phyloP scores from a whole-genome alignment of 2,888 invertebrate genomes.

The Nomada lathburiana region DNA sequence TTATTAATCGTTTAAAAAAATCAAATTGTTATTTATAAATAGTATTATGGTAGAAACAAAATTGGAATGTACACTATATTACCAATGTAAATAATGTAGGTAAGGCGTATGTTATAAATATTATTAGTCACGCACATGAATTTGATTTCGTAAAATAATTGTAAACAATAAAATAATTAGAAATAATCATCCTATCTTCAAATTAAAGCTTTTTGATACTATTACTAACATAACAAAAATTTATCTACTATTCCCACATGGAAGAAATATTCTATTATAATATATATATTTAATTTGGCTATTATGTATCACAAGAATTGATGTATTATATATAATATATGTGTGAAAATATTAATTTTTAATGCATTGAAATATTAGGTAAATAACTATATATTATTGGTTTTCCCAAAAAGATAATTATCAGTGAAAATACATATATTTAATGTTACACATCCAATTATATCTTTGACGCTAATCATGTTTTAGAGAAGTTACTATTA shows the following conservation, averaged over 20 bases:
- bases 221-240: conserved; percentile 26
- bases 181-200: conserved; percentile 4
- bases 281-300: conserved; percentile 38
- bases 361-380: conserved; percentile 36
- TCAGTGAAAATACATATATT: conserved; percentile 35
- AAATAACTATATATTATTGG: conserved; percentile 33
- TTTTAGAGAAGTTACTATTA: conserved; percentile 32
- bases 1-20: conserved; percentile 29
- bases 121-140: conserved; percentile 9
- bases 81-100: conserved; percentile 7
- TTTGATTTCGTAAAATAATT: conserved; percentile 18
- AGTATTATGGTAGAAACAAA: conserved; percentile 36
- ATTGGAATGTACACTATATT: conserved; percentile 57
- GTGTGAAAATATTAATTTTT: conserved; percentile 20
- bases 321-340: conserved; percentile 10
- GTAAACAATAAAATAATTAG: conserved; percentile 11
- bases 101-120: conserved; percentile 25
- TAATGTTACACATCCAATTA: conserved; percentile 32
- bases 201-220: conserved; percentile 28
- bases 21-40: conserved; percentile 18
- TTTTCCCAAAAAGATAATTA: conserved; percentile 7
- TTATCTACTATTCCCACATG: conserved; percentile 27
- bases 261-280: conserved; percentile 30
- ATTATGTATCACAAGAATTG: conserved; percentile 35
- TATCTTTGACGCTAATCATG: conserved; percentile 16